Evolutionary conservation across 2,888 invertebrate genomes (phyloP).

Genomic region (Drosophila histrio): DNA sequence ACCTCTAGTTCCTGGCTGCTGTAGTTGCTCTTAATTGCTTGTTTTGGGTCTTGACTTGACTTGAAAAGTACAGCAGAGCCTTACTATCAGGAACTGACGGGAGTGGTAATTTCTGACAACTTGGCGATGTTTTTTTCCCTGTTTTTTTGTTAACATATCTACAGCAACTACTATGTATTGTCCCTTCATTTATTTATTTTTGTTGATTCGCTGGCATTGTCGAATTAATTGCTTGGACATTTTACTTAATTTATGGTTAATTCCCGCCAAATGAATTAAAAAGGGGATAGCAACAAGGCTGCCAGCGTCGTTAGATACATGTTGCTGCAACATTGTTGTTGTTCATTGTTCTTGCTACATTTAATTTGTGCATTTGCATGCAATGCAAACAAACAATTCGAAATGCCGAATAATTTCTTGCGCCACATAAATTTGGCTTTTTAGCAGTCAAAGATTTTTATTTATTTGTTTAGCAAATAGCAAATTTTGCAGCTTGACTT

Average conservation of each 20-base stretch:
- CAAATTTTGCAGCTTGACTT: conserved; percentile 48
- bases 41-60: conserved; percentile 28
- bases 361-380: conserved; percentile 41
- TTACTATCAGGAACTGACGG: background rate
- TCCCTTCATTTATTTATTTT: conserved; percentile 9
- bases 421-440: conserved; percentile 54
- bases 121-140: background rate
- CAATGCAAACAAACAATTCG: conserved; percentile 39
- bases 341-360: conserved; percentile 20
- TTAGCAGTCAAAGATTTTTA: conserved; percentile 50
- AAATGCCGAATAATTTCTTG: conserved; percentile 18
- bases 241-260: conserved; percentile 39
- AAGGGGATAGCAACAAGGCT: conserved; percentile 19
- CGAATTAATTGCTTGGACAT: conserved; percentile 43
- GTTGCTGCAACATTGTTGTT: conserved; percentile 27
- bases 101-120: background rate
- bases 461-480: conserved; percentile 51
- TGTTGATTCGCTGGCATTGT: conserved; percentile 14
- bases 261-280: conserved; percentile 3
- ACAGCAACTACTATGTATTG: background rate
- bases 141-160: background rate
- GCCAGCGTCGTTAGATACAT: conserved; percentile 20
- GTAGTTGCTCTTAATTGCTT: conserved; percentile 56
- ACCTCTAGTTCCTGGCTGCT: conserved; percentile 13
- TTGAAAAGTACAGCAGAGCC: background rate